A percentile compares a stretch with the other conserved stretches of the same genome.
These are phyloP conservation scores for Helostoma temminkii DNA, from an alignment of 2,797 vertebrate genomes.

Conservation along the genomic window DNA sequence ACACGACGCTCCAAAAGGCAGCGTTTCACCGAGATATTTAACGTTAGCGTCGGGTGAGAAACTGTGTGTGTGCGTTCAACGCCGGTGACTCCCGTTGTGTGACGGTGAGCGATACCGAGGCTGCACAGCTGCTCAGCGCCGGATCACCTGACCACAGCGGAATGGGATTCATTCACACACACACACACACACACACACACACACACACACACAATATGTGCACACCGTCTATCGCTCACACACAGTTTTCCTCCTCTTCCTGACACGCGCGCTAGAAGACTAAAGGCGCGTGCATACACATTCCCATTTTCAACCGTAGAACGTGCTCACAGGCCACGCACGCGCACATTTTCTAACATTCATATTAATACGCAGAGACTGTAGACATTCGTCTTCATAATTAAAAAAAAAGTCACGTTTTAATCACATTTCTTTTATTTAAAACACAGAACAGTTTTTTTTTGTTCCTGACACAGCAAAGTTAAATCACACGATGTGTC, in stretches of 20 bases:
- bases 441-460: constrained; percentile 27
- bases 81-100: constrained; percentile 74
- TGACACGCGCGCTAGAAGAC: background rate
- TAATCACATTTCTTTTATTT: constrained; percentile 32
- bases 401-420: constrained; percentile 17
- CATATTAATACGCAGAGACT: background rate
- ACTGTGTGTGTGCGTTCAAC: constrained; percentile 30
- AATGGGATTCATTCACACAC: constrained; percentile 49
- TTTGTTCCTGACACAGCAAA: constrained; percentile 6
- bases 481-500: constrained; percentile 16
- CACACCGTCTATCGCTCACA: no score
- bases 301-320: no score
- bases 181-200: background rate
- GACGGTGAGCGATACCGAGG: constrained; percentile 71
- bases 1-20: constrained; percentile 41
- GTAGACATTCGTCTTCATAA: no score
- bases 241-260: no score
- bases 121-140: constrained; percentile 79
- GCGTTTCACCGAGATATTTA: constrained; percentile 38
- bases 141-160: constrained; percentile 82
- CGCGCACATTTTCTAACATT: no score
- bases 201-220: no score
- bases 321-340: background rate
- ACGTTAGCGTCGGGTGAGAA: constrained; percentile 22
- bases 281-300: background rate